phyloP scores from a whole-genome alignment of 37 sponge, comb jelly and placozoan species.

The Axinella damicornis region DNA sequence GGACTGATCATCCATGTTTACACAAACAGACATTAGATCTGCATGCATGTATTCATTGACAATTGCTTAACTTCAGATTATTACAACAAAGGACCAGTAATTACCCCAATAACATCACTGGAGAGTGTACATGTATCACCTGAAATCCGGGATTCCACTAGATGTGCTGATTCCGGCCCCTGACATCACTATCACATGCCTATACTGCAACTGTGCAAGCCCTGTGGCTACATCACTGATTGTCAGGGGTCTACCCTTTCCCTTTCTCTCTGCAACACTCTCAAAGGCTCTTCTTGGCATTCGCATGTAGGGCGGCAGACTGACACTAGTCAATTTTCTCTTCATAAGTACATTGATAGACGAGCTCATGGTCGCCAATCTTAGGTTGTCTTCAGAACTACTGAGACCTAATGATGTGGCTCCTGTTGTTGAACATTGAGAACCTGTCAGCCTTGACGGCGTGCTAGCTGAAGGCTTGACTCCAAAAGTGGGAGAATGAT shows the following conservation, averaged over 20 bases:
- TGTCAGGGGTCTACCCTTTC: neutral
- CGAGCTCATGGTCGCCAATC: neutral
- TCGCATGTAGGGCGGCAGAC: neutral
- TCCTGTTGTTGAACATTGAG: no score
- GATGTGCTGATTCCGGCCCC: slow-evolving; percentile 97
- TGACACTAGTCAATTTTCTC: neutral
- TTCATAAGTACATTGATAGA: neutral
- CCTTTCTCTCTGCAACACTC: neutral
- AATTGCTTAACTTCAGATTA: no score
- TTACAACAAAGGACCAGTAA: no score
- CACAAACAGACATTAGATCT: no score
- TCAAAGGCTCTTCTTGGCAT: neutral
- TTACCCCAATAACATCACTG: no score
- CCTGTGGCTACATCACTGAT: slow-evolving; percentile 63
- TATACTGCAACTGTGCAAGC: slow-evolving; percentile 59
- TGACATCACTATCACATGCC: slow-evolving; percentile 83
- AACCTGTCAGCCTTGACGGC: no score
- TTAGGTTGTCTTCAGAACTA: neutral
- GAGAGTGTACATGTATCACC: slow-evolving; percentile 46
- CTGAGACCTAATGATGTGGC: neutral
- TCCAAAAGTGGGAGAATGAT: no score
- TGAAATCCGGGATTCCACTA: slow-evolving; percentile 97
- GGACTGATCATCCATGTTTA: no score
- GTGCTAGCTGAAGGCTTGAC: no score
- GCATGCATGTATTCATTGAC: no score